These are phyloP conservation scores for Arizona elegans DNA, from an alignment of 2,113 vertebrate genomes.

Conservation along the genomic window DNA sequence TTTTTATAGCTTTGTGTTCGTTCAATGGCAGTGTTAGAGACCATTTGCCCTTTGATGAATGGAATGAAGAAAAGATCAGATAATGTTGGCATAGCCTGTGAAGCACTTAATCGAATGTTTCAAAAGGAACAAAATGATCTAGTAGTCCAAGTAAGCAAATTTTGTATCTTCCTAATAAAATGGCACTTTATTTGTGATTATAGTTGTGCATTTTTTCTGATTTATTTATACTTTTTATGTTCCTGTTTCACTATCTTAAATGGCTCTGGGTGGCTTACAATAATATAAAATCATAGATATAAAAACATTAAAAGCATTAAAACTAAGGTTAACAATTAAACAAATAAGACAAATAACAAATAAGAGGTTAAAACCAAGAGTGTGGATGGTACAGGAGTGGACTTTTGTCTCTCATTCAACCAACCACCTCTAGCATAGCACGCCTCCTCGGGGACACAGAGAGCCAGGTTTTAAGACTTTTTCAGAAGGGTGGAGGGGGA, in stretches of 20 bases:
- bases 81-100: constrained; percentile 89
- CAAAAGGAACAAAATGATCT: constrained; percentile 96
- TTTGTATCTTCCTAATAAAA: not conserved
- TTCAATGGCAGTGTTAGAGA: constrained; percentile 91
- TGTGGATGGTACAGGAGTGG: not conserved
- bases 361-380: not conserved
- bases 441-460: not conserved
- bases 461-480: not conserved
- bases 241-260: not conserved
- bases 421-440: not conserved
- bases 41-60: constrained; percentile 89
- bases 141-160: constrained; percentile 85
- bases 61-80: constrained; percentile 90
- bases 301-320: not conserved
- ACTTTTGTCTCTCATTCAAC: not conserved
- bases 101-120: constrained; percentile 97
- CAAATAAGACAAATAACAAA: not conserved
- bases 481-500: not conserved
- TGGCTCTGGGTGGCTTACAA: not conserved
- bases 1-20: constrained; percentile 86
- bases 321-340: not conserved
- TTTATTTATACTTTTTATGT: not conserved
- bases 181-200: not conserved
- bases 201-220: not conserved
- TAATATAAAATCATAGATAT: not conserved